Percentiles rank a stretch among this genome's conserved stretches.
Evolutionary conservation across 1,140 invertebrate genomes (phyloP).

Genomic region (Magallana ariakensis): DNA sequence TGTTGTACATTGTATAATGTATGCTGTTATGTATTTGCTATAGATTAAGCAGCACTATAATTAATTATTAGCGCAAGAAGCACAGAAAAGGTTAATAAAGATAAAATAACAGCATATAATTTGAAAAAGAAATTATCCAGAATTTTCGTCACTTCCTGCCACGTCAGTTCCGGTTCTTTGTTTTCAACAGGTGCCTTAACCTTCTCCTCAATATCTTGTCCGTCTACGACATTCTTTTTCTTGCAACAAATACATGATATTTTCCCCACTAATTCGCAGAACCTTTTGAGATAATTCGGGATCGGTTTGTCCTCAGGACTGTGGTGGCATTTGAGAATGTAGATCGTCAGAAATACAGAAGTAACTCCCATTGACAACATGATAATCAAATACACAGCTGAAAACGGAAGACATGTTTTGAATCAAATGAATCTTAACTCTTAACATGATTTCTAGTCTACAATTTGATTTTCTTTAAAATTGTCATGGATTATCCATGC

Average conservation of each 20-base stretch:
- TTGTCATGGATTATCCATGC: no score
- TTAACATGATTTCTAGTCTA: no score
- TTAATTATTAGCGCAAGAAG: neutral
- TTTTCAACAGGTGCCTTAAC: neutral
- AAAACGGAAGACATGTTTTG: neutral
- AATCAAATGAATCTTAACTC: neutral
- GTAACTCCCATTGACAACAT: conserved; percentile 50
- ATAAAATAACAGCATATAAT: neutral
- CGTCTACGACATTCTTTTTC: neutral
- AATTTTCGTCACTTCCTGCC: neutral
- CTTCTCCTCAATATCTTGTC: neutral
- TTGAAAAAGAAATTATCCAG: conserved; percentile 16
- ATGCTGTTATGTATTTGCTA: no score
- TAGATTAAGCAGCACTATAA: neutral
- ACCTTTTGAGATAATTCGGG: conserved; percentile 3
- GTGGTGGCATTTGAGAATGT: conserved; percentile 40
- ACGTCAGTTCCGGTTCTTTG: neutral
- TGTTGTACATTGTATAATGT: no score
- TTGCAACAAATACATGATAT: neutral
- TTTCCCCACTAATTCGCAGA: neutral
- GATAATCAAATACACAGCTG: conserved; percentile 53
- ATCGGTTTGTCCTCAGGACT: neutral
- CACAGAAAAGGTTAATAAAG: neutral
- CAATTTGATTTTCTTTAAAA: no score
- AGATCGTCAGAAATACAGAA: conserved; percentile 46